A percentile compares a stretch with the other conserved stretches of the same genome.
phyloP scores from a whole-genome alignment of 2,888 invertebrate genomes.

The Stegana nigrithorax region DNA sequence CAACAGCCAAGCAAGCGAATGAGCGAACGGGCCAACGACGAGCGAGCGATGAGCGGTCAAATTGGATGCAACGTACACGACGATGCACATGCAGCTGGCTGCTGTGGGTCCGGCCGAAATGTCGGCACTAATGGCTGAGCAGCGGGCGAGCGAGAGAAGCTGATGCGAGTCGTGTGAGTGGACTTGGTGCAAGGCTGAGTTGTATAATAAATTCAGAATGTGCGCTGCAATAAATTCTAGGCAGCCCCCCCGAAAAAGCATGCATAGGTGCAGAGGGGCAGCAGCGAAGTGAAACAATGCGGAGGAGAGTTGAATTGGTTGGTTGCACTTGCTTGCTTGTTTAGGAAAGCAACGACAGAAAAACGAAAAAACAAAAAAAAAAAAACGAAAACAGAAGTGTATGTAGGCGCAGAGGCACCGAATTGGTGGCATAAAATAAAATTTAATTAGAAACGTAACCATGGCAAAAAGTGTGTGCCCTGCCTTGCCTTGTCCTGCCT shows the following conservation, averaged over 20 bases:
- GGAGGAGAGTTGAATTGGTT: not conserved
- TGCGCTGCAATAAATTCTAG: constrained; percentile 49
- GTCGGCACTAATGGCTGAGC: too few relatives aligned
- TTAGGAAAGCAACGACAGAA: too few relatives aligned
- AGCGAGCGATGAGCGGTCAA: not conserved
- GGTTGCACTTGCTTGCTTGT: too few relatives aligned
- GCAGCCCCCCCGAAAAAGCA: constrained; percentile 3
- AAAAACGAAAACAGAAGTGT: too few relatives aligned
- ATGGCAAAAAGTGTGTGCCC: constrained; percentile 25
- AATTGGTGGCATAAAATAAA: constrained; percentile 62
- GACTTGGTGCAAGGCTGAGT: constrained; percentile 10
- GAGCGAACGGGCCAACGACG: constrained; percentile 4
- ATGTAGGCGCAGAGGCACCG: too few relatives aligned
- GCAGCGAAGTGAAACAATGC: not conserved
- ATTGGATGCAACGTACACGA: constrained; percentile 2
- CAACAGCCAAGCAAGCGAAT: not conserved
- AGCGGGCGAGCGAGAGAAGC: constrained; percentile 3
- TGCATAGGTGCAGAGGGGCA: not conserved
- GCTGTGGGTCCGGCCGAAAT: too few relatives aligned
- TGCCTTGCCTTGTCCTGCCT: not conserved
- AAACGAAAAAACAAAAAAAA: too few relatives aligned
- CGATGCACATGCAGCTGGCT: constrained; percentile 1
- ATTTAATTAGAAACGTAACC: constrained; percentile 59
- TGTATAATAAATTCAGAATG: constrained; percentile 43
- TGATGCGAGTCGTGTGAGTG: constrained; percentile 3